Base-by-base conservation (phyloP, 2,797 vertebrate species). In the Enteromius treurensis region DNA sequence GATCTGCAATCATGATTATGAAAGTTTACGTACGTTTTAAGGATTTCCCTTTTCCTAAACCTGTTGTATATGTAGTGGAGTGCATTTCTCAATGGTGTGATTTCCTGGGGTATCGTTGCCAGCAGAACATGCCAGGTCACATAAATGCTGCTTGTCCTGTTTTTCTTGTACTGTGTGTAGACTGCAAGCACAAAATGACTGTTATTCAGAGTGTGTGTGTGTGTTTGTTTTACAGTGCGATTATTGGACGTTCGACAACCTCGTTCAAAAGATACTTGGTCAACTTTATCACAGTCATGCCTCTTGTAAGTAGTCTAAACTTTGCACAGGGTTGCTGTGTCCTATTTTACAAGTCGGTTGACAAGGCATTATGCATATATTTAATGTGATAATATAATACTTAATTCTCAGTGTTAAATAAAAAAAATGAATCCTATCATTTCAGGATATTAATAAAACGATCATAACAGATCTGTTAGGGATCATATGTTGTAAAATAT, bases 261-360 rank as follows among this genome's bases (percentile, higher is more conserved):
- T 92, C 95, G 90, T 97, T 97, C 94, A 96, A 93, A 93, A 95
- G 85, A 86, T 96, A 94, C 88, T 94, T 97, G 90, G 91, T 96
- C 90, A 96, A 95, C 94, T 96, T 97, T 92, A 96, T 97, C 1
- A 92, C 94, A 15, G 93, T 93, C 77, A 96, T 97, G 96, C 96
- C 96, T 83, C 94, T 95, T 87, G 96, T 97, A 95, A 97, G 96
- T 96, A 86, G 79, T 82, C 84, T 42, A 26, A 47, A 49, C 68
- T 84, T 51, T 80, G 11, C 17, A 70, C 67, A 32, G n/a, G 42
- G 62, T 76, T 75, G 17, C 73, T 42, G 17, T 42, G 60, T 42
- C 32, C 42, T 53, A 83, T 86, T 74, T 55, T 60, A 75, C 3
- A 49, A 53, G 17, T 51, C 6, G 13, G 49, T 23, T 60, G 51